Base-by-base conservation (phyloP, 2,797 vertebrate species). In the Allobates femoralis region DNA sequence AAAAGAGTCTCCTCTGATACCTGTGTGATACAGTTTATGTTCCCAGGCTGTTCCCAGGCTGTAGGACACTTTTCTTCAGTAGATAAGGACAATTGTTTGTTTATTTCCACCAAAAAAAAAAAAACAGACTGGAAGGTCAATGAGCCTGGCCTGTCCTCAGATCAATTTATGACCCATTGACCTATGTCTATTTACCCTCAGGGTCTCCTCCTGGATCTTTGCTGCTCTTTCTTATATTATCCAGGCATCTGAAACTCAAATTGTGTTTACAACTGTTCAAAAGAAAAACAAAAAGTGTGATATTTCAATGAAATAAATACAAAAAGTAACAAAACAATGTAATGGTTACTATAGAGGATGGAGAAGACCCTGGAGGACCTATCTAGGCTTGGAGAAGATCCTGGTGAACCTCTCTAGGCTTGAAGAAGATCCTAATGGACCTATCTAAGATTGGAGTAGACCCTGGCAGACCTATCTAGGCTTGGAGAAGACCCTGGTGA, bases 61-160 rank as follows among this genome's bases (percentile, higher is more conserved):
- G 23, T 26, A 67, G 32, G 5, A 51, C 41, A 53, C 32, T 53
- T 55, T 23, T 71, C 21, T 28, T 58, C 21, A 46, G 34, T 12
- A 41, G 81, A 83, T 83, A 83, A 74, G 32, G 8, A 2, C 18
- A 8, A 81, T 66, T 34, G 79, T 81, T 82, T 83, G 81, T 73
- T 83, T 83, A 74, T 67, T 73, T 7, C 51, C 55, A 41, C 55
- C 32, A 19, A 34, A 32, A 7, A 51, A 41, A 23, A 19, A 34
- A 32, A 7, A 51, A 41, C 55, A 76, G 71, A 84, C 8, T 58
- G 28, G 37, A 30, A 76, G 71, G 55, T 84, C 82, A 83, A 83
- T 34, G 71, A 74, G n/a, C 81, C 55, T 10, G 26, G 32, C 37
- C 15, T 41, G 67, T 46, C 4, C 67, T 50, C 60, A 73, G 50